A percentile compares a stretch with the other conserved stretches of the same genome.
Evolutionary conservation across 64 coral and sea anemone species (phyloP).

Genomic region (Montipora sp.): DNA sequence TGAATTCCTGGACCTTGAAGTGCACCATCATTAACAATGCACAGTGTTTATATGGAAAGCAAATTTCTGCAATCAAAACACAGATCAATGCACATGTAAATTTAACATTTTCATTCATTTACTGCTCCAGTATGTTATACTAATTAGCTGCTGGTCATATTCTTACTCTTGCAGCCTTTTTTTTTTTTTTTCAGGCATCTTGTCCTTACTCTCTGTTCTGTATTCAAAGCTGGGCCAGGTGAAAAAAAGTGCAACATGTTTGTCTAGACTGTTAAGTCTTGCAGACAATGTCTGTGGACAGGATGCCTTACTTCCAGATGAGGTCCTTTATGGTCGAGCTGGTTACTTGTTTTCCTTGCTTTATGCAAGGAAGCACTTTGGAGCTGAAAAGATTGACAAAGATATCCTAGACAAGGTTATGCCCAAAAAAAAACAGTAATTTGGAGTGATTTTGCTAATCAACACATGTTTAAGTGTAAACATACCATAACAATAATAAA

Average conservation of each 20-base stretch:
- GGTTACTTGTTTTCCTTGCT: slow-evolving; percentile 90
- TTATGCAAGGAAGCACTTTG: slow-evolving; percentile 78
- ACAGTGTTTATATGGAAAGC: no score
- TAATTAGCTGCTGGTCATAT: background rate
- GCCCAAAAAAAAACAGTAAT: no score
- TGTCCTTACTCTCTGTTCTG: slow-evolving; percentile 76
- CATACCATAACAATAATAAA: no score
- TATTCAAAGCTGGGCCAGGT: slow-evolving; percentile 66
- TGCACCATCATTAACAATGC: no score
- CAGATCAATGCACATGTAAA: no score
- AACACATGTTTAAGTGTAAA: no score
- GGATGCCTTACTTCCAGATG: slow-evolving; percentile 85
- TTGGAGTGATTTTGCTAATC: no score
- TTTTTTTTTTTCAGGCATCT: slow-evolving; percentile 65
- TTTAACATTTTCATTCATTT: no score
- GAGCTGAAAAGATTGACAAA: slow-evolving; percentile 62
- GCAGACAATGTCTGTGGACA: slow-evolving; percentile 72
- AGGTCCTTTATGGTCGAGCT: slow-evolving; percentile 93
- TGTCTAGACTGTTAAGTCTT: slow-evolving; percentile 65
- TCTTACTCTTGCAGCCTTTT: background rate
- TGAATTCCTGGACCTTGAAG: no score
- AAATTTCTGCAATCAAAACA: no score
- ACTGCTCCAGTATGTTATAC: background rate
- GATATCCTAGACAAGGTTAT: slow-evolving; percentile 64
- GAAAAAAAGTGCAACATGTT: slow-evolving; percentile 68